Evolutionary conservation across 2,888 invertebrate species (phyloP).

Genomic region (Julus scandinavius): DNA sequence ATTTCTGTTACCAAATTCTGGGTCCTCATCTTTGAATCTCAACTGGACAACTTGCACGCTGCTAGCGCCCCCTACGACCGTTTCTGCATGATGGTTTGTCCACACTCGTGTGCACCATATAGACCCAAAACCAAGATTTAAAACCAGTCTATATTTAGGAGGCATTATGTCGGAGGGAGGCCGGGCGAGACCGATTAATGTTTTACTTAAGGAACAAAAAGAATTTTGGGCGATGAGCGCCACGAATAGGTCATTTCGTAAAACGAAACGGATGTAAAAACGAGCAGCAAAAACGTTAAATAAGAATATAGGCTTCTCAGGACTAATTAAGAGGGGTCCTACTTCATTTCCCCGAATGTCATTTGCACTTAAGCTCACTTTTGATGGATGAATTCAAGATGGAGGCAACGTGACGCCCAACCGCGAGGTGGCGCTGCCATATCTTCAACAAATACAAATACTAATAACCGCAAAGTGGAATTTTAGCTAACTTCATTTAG

Average conservation of each 20-base stretch:
- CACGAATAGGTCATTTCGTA: constrained; percentile 2
- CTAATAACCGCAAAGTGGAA: too few relatives aligned
- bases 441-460: too few relatives aligned
- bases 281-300: neutral
- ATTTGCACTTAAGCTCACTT: constrained; percentile 19
- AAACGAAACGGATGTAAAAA: constrained; percentile 10
- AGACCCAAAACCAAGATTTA: neutral
- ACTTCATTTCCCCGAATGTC: constrained; percentile 15
- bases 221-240: neutral
- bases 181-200: neutral
- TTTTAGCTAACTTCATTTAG: too few relatives aligned
- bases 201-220: constrained; percentile 18
- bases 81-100: neutral
- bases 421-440: too few relatives aligned
- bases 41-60: too few relatives aligned
- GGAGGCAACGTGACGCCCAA: neutral
- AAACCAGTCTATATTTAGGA: neutral
- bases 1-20: too few relatives aligned
- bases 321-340: constrained; percentile 6
- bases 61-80: too few relatives aligned
- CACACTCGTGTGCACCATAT: neutral
- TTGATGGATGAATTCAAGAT: constrained; percentile 37
- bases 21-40: too few relatives aligned
- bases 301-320: neutral
- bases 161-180: neutral